Percentiles rank a stretch among this genome's conserved stretches.
phyloP scores from a whole-genome alignment of 2,797 vertebrate species.

The Acipenser ruthenus region DNA sequence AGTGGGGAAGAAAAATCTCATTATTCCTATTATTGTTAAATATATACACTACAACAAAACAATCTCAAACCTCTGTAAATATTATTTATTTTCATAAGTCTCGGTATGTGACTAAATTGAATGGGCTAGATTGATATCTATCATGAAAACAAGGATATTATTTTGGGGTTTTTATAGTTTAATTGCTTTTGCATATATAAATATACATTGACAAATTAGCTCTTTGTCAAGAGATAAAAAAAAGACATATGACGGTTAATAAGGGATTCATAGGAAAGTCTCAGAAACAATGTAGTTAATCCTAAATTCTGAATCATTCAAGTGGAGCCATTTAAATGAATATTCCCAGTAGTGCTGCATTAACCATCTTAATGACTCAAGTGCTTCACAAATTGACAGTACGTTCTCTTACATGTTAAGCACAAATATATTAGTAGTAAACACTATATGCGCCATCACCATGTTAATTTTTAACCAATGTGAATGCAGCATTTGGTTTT shows the following conservation, averaged over 20 bases:
- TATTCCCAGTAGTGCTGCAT: not conserved
- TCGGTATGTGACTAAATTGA: slow-evolving; percentile 24
- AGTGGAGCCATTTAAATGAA: not conserved
- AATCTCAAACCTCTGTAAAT: no score
- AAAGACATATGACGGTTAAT: slow-evolving; percentile 14
- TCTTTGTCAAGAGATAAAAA: slow-evolving; percentile 23
- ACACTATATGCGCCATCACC: no score
- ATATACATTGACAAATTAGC: slow-evolving; percentile 32
- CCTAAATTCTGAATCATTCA: not conserved
- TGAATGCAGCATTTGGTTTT: no score
- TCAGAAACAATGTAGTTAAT: no score
- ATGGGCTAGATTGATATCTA: slow-evolving; percentile 27
- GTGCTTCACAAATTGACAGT: no score
- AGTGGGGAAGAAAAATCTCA: no score
- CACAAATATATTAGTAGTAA: no score
- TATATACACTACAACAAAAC: no score
- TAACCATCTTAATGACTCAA: not conserved
- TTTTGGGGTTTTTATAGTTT: slow-evolving; percentile 31
- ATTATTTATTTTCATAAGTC: no score
- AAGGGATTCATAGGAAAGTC: not conserved
- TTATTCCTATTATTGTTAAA: no score
- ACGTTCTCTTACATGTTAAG: no score
- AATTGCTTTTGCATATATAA: slow-evolving; percentile 30
- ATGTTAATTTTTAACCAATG: no score
- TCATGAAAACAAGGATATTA: slow-evolving; percentile 22